phyloP scores from a whole-genome alignment of 2,113 vertebrate genomes.

The Poeciliopsis occidentalis region DNA sequence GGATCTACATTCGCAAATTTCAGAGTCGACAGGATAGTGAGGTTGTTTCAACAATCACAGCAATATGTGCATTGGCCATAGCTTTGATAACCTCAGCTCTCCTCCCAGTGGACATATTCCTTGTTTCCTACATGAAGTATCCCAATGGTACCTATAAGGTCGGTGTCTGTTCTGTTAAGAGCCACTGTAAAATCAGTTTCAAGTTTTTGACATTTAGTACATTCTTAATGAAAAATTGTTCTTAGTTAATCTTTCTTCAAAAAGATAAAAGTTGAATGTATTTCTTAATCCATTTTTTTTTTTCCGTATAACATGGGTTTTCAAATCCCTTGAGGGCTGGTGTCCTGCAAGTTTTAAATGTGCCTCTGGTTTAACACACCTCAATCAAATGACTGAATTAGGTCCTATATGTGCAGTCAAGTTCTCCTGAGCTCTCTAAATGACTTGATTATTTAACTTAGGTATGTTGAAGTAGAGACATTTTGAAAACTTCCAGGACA shows the following conservation, averaged over 20 bases:
- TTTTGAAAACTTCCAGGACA: no score
- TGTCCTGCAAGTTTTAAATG: no score
- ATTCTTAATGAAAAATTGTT: not conserved
- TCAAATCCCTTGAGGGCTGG: no score
- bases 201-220: slow-evolving; percentile 8
- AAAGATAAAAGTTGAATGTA: no score
- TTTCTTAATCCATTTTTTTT: not conserved
- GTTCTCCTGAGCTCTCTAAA: no score
- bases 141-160: slow-evolving; percentile 98
- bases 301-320: not conserved
- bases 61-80: slow-evolving; percentile 92
- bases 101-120: slow-evolving; percentile 96
- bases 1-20: no score
- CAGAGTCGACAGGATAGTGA: no score
- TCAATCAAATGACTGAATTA: no score
- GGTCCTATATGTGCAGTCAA: no score
- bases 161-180: slow-evolving; percentile 35
- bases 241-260: not conserved
- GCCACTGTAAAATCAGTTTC: slow-evolving; percentile 6
- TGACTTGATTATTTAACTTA: no score
- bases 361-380: no score
- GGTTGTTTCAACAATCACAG: slow-evolving; percentile 95
- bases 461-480: no score
- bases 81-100: slow-evolving; percentile 96
- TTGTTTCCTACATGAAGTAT: slow-evolving; percentile 98